phyloP scores from a whole-genome alignment of 2,113 vertebrate genomes.

The Amphilophus citrinellus region DNA sequence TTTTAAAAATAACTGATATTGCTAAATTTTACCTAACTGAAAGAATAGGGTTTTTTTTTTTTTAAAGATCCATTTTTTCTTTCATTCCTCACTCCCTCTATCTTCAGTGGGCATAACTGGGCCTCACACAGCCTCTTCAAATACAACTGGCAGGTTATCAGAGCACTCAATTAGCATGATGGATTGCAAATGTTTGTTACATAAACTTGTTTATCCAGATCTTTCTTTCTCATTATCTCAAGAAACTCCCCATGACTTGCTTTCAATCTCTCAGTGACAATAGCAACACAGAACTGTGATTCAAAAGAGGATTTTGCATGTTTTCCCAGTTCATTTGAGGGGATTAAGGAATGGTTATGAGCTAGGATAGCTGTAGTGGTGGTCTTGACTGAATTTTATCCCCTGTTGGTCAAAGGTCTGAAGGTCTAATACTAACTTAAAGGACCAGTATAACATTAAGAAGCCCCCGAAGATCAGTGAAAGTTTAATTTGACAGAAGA shows the following conservation, averaged over 20 bases:
- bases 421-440: conserved; percentile 1
- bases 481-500: conserved; percentile 36
- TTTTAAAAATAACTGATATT: neutral
- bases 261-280: neutral
- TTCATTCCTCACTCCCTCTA: conserved; percentile 24
- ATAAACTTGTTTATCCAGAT: conserved; percentile 42
- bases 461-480: neutral
- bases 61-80: conserved; percentile 10
- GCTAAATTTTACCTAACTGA: neutral
- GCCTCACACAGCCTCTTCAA: conserved; percentile 31
- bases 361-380: neutral
- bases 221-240: conserved; percentile 20
- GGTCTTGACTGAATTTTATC: conserved; percentile 5
- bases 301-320: neutral
- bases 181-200: conserved; percentile 60
- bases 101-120: conserved; percentile 26
- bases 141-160: conserved; percentile 55
- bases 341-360: neutral
- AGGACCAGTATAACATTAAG: neutral
- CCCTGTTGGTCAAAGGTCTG: neutral
- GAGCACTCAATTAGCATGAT: conserved; percentile 38
- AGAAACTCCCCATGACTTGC: neutral
- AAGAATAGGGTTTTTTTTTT: neutral
- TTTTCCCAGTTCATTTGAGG: neutral
- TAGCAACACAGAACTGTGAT: neutral